Conservation (phyloP, 1,140 invertebrate species). For the Venturia canescens region DNA sequence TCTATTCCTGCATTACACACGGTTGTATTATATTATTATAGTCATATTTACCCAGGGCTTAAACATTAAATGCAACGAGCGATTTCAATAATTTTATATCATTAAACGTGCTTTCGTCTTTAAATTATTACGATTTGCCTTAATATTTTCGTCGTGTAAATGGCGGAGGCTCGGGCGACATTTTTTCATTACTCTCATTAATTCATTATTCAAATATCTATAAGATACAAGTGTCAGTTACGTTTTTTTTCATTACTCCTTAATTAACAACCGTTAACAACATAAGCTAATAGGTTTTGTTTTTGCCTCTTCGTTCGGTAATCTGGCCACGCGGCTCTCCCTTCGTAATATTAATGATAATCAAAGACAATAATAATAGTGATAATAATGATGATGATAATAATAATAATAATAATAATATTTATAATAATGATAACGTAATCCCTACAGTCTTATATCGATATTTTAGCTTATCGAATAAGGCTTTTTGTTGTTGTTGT, state of each 20-base stretch:
- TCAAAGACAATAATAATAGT: constrained; percentile 60
- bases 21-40: constrained; percentile 60
- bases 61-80: constrained; percentile 62
- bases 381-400: constrained; percentile 59
- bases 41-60: constrained; percentile 63
- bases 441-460: constrained; percentile 61
- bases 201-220: constrained; percentile 41
- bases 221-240: constrained; percentile 12
- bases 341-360: constrained; percentile 49
- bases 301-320: constrained; percentile 34
- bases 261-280: constrained; percentile 69
- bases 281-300: constrained; percentile 65
- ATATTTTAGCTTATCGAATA: constrained; percentile 68
- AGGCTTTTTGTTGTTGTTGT: constrained; percentile 66
- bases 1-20: constrained; percentile 38
- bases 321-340: constrained; percentile 52
- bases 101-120: constrained; percentile 38
- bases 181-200: background rate
- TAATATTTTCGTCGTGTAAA: constrained; percentile 30
- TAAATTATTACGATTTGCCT: background rate
- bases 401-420: constrained; percentile 24
- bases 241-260: constrained; percentile 57
- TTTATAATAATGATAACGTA: constrained; percentile 49
- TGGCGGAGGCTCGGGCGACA: constrained; percentile 40
- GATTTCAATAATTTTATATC: constrained; percentile 37